Evolutionary conservation across 2,888 invertebrate species (phyloP), one percentile per base, ranked within the genome.

Genomic region (Drosophila quinaria): DNA sequence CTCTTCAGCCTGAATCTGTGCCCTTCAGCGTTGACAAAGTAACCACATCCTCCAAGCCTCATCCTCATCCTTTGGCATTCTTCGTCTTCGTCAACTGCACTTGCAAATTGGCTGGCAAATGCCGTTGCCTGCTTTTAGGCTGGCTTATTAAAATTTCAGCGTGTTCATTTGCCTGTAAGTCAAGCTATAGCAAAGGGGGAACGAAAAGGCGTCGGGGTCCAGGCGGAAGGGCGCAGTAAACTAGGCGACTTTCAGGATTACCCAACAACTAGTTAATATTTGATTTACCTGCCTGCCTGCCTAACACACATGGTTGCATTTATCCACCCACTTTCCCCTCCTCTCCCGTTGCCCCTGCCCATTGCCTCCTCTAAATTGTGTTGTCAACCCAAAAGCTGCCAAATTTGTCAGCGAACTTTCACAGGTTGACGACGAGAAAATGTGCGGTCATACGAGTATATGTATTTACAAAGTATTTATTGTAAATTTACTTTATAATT

Each of bases 121-220:
- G 89, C 61, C 81, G 81, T 79, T 79, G 89, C 74, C 70, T 84
- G 89, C 84, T 89, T 89, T 84, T 84, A 89, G 89, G 87, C 87
- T 89, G 85, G 81, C 89, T 87, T 84, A 89, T 84, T 89, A 84
- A 89, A 89, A 84, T 84, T 89, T 78, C 79, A 84, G 84, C 81
- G 78, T 84, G 84, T 89, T 89, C 89, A 89, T 83, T 88, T 84
- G 89, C 73, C 81, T 76, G 74, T 69, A 69, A 81, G 70, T 81
- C 65, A 70, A 67, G 52, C 35, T 54, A 54, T 25, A 50, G 42
- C 9, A 29, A 13, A 4, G 22, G 42, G 47, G 19, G 1, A 44
- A n/a, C 19, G n/a, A n/a, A n/a, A n/a, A n/a, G n/a, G n/a, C n/a
- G n/a, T n/a, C n/a, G n/a, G n/a, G n/a, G n/a, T n/a, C n/a, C n/a